A percentile compares a stretch with the other conserved stretches of the same genome.
Evolutionary conservation across 2,113 vertebrate genomes (phyloP).

Genomic region (Aegotheles bennettii): DNA sequence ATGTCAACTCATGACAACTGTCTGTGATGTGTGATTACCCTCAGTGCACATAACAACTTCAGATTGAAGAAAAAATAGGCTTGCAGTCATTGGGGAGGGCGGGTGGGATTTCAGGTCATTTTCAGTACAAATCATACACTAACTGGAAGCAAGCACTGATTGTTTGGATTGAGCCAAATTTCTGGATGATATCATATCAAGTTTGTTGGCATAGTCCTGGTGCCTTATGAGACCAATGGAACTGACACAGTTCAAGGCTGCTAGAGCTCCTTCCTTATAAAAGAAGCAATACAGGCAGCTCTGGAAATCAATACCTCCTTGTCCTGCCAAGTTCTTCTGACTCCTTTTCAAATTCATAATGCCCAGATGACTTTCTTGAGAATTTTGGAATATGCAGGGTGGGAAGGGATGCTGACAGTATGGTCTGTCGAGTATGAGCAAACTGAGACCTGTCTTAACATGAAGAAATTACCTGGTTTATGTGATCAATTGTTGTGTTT

Average conservation of each 20-base stretch:
- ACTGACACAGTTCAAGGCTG: not conserved
- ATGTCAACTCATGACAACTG: not conserved
- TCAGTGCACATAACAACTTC: not conserved
- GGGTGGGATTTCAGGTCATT: not conserved
- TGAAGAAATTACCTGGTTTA: not conserved
- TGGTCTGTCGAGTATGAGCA: not conserved
- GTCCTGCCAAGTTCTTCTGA: not conserved
- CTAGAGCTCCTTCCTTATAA: not conserved
- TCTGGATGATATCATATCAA: not conserved
- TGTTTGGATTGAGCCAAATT: not conserved
- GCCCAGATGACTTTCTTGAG: not conserved
- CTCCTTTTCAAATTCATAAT: not conserved
- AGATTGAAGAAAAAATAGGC: not conserved
- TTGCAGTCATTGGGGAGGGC: not conserved
- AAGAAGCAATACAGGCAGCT: not conserved
- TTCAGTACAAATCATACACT: not conserved
- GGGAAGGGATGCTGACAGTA: not conserved
- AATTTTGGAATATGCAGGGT: not conserved
- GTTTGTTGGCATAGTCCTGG: not conserved
- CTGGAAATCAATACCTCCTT: not conserved
- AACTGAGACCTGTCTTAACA: not conserved
- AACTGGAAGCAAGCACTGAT: not conserved
- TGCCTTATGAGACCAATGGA: not conserved
- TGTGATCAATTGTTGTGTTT: not conserved
- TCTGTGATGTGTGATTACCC: not conserved